Base-by-base conservation (phyloP, 2,113 vertebrate genomes). In the Cavia aperea region DNA sequence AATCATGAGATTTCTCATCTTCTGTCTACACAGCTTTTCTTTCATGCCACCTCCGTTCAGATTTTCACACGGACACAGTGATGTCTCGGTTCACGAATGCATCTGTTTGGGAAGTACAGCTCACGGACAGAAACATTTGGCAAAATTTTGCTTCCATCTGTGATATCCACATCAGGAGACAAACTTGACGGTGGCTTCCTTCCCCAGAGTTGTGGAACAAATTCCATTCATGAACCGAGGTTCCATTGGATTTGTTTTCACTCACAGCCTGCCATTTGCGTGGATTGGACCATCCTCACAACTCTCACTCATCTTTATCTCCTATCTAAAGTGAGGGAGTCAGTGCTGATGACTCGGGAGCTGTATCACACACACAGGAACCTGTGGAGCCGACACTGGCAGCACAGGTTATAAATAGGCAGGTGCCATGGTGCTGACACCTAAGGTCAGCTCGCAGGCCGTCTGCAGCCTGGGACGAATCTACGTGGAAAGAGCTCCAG, bases 221-320 rank as follows among this genome's bases (percentile, higher is more conserved):
- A 39, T 39, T 10, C 39, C 39, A n/a, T 23, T 39, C 8, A 8
- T 23, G 70, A 72, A 11, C n/a, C 4, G 4, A 43, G 70, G n/a
- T 23, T 2, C 39, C 24, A 7, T 23, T 43, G 62, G 36, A 49
- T 31, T 94, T 78, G 36, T 56, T 89, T 43, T 89, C 31, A 10
- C 29, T 70, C 26, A 70, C 94, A 60, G 21, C 91, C 18, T 87
- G 15, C 12, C 51, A 31, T 86, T 86, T 88, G 4, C 79, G 87
- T 62, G 56, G 85, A 72, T 66, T 66, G 36, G 73, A 33, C 19
- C 88, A 15, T 49, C 16, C 31, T 91, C 77, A 78, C 6, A 49
- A 3, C 43, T 95, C 94, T 90, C 65, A 73, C 10, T 33, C 63
- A 51, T 31, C 63, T 94, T 79, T 83, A 68, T 82, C 84, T 54